These are phyloP conservation scores for Clepsis dumicolana DNA, from an alignment of 2,888 invertebrate species.

Conservation along the genomic window DNA sequence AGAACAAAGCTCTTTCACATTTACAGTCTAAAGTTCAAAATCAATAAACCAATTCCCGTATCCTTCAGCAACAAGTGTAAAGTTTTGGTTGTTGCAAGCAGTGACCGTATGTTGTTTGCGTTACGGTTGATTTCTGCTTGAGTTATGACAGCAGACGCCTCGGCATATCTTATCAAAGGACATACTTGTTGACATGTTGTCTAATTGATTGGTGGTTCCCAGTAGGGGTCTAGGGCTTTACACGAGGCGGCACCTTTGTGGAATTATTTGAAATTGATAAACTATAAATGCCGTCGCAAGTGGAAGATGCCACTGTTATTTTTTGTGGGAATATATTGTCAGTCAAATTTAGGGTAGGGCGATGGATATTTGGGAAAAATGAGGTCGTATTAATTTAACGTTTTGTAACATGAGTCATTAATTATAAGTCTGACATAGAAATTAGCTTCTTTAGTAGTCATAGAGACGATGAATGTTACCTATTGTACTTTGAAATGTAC, in stretches of 20 bases:
- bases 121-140: slow-evolving; percentile 74
- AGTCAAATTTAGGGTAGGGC: slow-evolving; percentile 56
- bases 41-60: slow-evolving; percentile 43
- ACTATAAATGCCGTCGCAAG: slow-evolving; percentile 80
- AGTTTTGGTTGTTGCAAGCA: slow-evolving; percentile 61
- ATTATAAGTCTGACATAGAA: slow-evolving; percentile 19
- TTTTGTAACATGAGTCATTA: slow-evolving; percentile 29
- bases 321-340: slow-evolving; percentile 63
- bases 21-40: slow-evolving; percentile 54
- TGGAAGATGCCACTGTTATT: slow-evolving; percentile 83
- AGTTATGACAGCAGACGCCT: slow-evolving; percentile 51
- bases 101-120: slow-evolving; percentile 67
- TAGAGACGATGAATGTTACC: neutral
- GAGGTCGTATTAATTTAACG: slow-evolving; percentile 35
- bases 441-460: slow-evolving; percentile 9
- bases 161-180: slow-evolving; percentile 79
- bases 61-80: slow-evolving; percentile 55
- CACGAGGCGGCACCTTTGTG: slow-evolving; percentile 80
- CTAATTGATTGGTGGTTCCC: slow-evolving; percentile 85
- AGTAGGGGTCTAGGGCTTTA: slow-evolving; percentile 78
- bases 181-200: slow-evolving; percentile 86
- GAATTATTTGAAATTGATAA: slow-evolving; percentile 84
- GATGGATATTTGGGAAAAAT: slow-evolving; percentile 47
- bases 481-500: neutral
- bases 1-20: slow-evolving; percentile 45